phyloP scores from a whole-genome alignment of 2,888 invertebrate genomes.

The Polydrusus cervinus region DNA sequence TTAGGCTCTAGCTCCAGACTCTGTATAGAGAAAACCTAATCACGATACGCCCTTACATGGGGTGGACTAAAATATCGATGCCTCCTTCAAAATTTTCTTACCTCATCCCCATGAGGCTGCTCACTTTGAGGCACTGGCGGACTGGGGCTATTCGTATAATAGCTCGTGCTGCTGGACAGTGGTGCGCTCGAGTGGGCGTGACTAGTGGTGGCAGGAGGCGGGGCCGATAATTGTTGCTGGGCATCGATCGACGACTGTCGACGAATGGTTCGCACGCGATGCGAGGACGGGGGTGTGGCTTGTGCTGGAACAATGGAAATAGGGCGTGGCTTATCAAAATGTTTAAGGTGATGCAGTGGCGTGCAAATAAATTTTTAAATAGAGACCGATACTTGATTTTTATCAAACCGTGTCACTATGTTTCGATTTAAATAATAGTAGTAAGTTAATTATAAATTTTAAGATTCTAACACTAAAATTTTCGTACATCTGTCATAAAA shows the following conservation, averaged over 20 bases:
- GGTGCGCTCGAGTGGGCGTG: conserved; percentile 61
- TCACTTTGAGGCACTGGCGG: conserved; percentile 70
- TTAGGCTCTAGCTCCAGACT: no score
- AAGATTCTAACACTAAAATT: no score
- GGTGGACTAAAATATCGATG: no score
- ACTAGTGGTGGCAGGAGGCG: conserved; percentile 53
- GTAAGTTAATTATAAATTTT: no score
- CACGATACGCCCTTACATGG: no score
- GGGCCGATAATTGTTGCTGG: conserved; percentile 67
- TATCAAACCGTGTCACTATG: no score
- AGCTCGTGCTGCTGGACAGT: conserved; percentile 72
- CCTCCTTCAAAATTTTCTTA: background rate
- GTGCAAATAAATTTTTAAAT: no score
- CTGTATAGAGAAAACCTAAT: no score
- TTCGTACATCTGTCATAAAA: background rate
- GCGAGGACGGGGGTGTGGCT: conserved; percentile 76
- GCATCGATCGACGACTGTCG: conserved; percentile 78
- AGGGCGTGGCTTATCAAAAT: background rate
- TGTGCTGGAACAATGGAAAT: conserved; percentile 73
- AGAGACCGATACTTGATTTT: no score
- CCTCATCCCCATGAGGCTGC: conserved; percentile 52
- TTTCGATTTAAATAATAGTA: no score
- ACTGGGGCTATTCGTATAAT: conserved; percentile 78
- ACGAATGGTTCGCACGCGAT: conserved; percentile 76
- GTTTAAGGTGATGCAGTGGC: background rate